A percentile compares a stretch with the other conserved stretches of the same genome.
Evolutionary conservation across 2,797 vertebrate species (phyloP).

Genomic region (Todus mexicanus): DNA sequence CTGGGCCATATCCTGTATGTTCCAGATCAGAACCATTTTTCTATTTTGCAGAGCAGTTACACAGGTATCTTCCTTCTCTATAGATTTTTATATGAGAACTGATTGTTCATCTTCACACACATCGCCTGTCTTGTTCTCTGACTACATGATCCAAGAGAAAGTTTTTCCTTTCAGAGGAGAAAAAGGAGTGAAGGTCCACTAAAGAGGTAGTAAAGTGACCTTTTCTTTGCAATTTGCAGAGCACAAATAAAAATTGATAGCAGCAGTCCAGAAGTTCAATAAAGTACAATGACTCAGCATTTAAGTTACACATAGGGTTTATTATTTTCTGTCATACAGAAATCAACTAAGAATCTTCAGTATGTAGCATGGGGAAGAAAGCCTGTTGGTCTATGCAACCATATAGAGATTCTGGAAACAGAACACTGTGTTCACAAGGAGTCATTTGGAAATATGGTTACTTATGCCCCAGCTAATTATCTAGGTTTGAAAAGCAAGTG

Average conservation of each 20-base stretch:
- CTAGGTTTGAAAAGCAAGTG: background rate
- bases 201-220: background rate
- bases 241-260: background rate
- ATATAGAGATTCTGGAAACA: slow-evolving; percentile 36
- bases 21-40: background rate
- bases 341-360: slow-evolving; percentile 16
- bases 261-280: background rate
- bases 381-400: background rate
- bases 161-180: background rate
- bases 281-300: slow-evolving; percentile 31
- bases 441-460: background rate
- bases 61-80: background rate
- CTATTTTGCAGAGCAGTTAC: background rate
- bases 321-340: slow-evolving; percentile 54
- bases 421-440: background rate
- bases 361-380: slow-evolving; percentile 4
- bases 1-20: background rate
- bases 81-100: background rate
- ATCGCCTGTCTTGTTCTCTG: background rate
- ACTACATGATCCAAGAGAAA: background rate
- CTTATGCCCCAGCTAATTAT: background rate
- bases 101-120: background rate
- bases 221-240: background rate
- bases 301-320: slow-evolving; percentile 31
- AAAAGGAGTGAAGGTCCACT: background rate